Conservation (phyloP, 2,113 vertebrate genomes). For the Ceyx melanurus region DNA sequence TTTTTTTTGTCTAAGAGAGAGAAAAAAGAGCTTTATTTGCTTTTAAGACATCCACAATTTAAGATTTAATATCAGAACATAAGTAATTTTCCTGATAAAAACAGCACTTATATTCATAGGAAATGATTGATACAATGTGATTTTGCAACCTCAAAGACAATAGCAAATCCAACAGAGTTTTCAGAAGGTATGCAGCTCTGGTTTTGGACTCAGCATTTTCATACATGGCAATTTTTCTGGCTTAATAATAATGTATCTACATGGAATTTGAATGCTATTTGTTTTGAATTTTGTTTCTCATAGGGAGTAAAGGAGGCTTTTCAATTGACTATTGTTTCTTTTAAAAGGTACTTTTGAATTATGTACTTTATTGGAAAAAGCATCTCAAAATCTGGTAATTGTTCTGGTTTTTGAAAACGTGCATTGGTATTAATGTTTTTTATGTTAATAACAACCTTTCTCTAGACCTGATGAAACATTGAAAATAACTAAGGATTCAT, state of each 20-base stretch:
- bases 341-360: neutral
- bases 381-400: neutral
- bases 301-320: neutral
- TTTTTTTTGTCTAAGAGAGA: neutral
- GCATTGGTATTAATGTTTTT: neutral
- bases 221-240: neutral
- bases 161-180: neutral
- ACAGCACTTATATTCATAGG: neutral
- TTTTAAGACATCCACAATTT: neutral
- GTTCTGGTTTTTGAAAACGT: neutral
- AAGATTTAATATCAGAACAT: neutral
- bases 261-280: neutral
- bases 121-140: slow-evolving; percentile 1
- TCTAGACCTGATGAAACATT: neutral
- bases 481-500: neutral
- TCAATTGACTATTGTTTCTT: neutral
- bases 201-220: neutral
- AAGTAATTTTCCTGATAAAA: neutral
- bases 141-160: slow-evolving; percentile 5
- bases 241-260: neutral
- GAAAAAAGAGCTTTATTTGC: neutral
- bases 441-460: neutral
- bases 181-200: neutral
- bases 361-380: neutral
- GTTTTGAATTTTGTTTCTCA: neutral